phyloP scores from a whole-genome alignment of 1,140 invertebrate genomes.

The Pseudomyrmex gracilis region DNA sequence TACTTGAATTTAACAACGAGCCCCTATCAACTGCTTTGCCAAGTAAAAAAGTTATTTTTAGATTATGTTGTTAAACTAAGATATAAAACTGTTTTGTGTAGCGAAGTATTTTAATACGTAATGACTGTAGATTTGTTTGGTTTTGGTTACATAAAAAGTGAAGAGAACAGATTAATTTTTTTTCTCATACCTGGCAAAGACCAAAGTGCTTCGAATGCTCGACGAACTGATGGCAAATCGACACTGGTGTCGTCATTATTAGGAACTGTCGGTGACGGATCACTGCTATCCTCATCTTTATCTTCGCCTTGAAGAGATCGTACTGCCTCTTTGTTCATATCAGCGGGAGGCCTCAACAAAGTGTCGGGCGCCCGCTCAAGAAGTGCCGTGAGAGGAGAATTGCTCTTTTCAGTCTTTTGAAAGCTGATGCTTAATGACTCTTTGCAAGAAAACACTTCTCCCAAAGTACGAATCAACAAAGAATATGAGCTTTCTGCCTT shows the following conservation, averaged over 20 bases:
- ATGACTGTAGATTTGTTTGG: no score
- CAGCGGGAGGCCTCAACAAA: slow-evolving; percentile 80
- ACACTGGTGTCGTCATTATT: slow-evolving; percentile 85
- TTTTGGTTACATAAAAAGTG: no score
- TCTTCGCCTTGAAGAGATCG: slow-evolving; percentile 92
- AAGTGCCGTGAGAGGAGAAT: slow-evolving; percentile 84
- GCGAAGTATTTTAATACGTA: not conserved
- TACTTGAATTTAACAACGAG: no score
- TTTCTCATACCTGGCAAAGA: slow-evolving; percentile 82
- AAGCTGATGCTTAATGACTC: slow-evolving; percentile 91
- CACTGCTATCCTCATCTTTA: slow-evolving; percentile 92
- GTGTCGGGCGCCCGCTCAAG: slow-evolving; percentile 84
- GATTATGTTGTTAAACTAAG: not conserved
- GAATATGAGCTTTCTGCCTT: slow-evolving; percentile 88
- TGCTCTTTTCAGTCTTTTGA: slow-evolving; percentile 83
- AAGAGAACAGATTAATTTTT: no score
- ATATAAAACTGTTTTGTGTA: not conserved
- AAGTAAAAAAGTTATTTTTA: not conserved
- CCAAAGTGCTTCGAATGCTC: slow-evolving; percentile 88
- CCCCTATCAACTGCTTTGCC: no score
- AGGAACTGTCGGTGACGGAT: slow-evolving; percentile 85
- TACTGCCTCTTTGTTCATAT: slow-evolving; percentile 89
- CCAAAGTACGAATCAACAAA: slow-evolving; percentile 89
- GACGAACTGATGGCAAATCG: slow-evolving; percentile 88
- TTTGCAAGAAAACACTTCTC: slow-evolving; percentile 90